These are phyloP conservation scores for Panagrolaimus sp. DNA, from an alignment of 1,140 invertebrate species.

Conservation along the genomic window DNA sequence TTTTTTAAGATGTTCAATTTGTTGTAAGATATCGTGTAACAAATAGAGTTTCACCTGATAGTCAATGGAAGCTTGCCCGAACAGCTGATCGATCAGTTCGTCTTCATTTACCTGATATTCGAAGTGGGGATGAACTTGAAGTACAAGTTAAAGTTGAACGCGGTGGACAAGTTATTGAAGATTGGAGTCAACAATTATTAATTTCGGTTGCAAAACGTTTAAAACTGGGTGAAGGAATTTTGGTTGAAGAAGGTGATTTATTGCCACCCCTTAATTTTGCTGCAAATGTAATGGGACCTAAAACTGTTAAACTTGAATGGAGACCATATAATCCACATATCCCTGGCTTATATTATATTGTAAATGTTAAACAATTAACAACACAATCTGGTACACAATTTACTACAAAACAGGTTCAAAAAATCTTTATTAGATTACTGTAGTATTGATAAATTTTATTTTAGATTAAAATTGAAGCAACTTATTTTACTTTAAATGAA, in stretches of 20 bases:
- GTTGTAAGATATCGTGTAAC: slow-evolving; percentile 7
- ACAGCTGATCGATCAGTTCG: slow-evolving; percentile 18
- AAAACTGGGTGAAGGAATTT: slow-evolving; percentile 18
- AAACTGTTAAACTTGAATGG: slow-evolving; percentile 41
- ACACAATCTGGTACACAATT: slow-evolving; percentile 35
- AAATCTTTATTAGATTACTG: neutral
- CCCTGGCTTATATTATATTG: slow-evolving; percentile 44
- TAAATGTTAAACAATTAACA: slow-evolving; percentile 54
- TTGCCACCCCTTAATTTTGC: slow-evolving; percentile 51
- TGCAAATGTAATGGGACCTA: slow-evolving; percentile 46
- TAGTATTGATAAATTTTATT: neutral
- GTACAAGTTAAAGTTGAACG: slow-evolving; percentile 36
- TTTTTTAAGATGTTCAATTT: neutral
- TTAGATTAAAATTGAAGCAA: slow-evolving; percentile 49
- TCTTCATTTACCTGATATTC: slow-evolving; percentile 28
- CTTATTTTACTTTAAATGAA: slow-evolving; percentile 46
- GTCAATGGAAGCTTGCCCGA: slow-evolving; percentile 23
- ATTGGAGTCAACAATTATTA: slow-evolving; percentile 37
- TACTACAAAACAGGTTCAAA: slow-evolving; percentile 43
- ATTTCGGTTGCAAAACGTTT: slow-evolving; percentile 29
- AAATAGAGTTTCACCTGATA: slow-evolving; percentile 26
- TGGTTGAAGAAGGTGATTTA: slow-evolving; percentile 33
- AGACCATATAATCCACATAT: slow-evolving; percentile 6
- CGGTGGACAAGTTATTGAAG: slow-evolving; percentile 33
- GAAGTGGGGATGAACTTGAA: slow-evolving; percentile 42